A percentile compares a stretch with the other conserved stretches of the same genome.
Conservation (phyloP, 2,113 vertebrate species). For the Patagioenas fasciata region DNA sequence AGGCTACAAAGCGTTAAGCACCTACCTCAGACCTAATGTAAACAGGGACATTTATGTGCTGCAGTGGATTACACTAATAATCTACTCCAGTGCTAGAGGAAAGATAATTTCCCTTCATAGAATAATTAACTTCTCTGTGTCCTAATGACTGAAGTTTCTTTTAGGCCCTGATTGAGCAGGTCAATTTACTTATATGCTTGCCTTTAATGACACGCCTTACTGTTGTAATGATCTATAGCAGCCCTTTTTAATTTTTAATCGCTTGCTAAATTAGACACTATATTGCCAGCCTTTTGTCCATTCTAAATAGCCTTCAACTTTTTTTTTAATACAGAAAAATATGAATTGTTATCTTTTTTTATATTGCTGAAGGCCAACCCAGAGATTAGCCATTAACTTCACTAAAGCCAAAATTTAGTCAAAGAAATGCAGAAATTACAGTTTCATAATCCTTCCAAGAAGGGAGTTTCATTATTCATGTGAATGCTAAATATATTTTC, state of each 20-base stretch:
- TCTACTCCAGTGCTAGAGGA: not conserved
- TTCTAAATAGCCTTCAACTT: not conserved
- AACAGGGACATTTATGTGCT: not conserved
- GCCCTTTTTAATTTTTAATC: not conserved
- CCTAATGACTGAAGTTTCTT: not conserved
- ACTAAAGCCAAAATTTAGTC: slow-evolving; percentile 54
- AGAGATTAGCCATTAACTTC: slow-evolving; percentile 11
- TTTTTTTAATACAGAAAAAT: not conserved
- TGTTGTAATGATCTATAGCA: not conserved
- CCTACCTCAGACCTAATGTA: not conserved
- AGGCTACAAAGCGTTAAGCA: not conserved
- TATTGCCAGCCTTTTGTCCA: not conserved
- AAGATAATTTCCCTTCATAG: not conserved
- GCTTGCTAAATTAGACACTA: not conserved
- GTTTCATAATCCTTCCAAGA: slow-evolving; percentile 54
- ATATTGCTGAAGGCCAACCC: not conserved
- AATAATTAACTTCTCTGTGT: not conserved
- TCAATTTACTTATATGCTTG: not conserved
- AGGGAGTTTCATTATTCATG: slow-evolving; percentile 62
- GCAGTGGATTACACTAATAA: not conserved
- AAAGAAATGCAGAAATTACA: slow-evolving; percentile 51
- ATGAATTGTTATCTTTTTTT: not conserved
- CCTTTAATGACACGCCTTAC: not conserved
- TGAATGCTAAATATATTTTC: slow-evolving; percentile 69
- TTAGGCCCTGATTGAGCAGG: not conserved